Evolutionary conservation across 35 echinoderm and acorn worm genomes (phyloP).

Genomic region (Apostichopus californicus): DNA sequence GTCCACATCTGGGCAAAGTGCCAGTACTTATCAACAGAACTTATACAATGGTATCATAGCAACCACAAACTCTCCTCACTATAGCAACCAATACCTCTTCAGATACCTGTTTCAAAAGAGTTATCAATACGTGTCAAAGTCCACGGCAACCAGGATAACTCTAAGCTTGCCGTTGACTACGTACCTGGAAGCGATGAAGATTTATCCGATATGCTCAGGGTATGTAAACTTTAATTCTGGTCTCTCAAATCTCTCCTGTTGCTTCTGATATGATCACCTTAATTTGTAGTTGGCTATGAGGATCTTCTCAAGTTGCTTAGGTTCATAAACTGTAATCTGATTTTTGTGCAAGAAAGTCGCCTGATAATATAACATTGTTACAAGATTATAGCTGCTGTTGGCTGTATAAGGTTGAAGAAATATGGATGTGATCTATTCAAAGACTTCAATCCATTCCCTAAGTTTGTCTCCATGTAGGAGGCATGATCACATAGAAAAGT

Average conservation of each 20-base stretch:
- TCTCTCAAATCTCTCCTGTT: background rate
- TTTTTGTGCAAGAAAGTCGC: too few relatives aligned
- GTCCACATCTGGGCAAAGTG: conserved; percentile 18
- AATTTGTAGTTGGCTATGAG: too few relatives aligned
- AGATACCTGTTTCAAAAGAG: conserved; percentile 26
- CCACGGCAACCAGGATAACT: conserved; percentile 23
- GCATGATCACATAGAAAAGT: too few relatives aligned
- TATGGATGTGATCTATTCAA: too few relatives aligned
- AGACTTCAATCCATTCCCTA: too few relatives aligned
- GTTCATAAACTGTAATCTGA: too few relatives aligned
- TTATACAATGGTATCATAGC: conserved; percentile 66
- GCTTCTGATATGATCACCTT: too few relatives aligned
- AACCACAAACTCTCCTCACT: conserved; percentile 48
- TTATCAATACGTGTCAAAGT: background rate
- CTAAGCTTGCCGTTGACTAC: conserved; percentile 55
- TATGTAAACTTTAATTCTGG: conserved; percentile 2
- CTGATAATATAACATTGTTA: too few relatives aligned
- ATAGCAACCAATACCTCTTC: conserved; percentile 23
- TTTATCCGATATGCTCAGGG: conserved; percentile 73
- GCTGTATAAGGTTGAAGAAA: too few relatives aligned
- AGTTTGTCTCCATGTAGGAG: too few relatives aligned
- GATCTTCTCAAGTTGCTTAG: too few relatives aligned
- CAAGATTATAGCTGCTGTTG: too few relatives aligned
- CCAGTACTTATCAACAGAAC: conserved; percentile 17
- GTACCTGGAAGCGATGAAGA: conserved; percentile 42